Evolutionary conservation across 2,797 vertebrate species (phyloP).

Genomic region (Sphaeramia orbicularis): DNA sequence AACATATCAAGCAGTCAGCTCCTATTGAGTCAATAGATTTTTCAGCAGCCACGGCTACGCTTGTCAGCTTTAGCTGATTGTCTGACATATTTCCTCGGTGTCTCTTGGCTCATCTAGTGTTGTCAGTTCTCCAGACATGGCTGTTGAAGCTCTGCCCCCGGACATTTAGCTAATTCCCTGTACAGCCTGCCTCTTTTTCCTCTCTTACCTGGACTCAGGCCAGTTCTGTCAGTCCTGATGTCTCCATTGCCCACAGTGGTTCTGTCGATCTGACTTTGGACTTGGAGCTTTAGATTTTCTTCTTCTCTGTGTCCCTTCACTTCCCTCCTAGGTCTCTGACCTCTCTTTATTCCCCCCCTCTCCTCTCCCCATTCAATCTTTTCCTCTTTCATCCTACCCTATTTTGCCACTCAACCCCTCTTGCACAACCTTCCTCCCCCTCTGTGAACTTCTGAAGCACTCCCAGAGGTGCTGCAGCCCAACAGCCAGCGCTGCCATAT

Average conservation of each 20-base stretch:
- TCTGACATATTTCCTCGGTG: constrained; percentile 74
- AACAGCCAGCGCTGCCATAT: constrained; percentile 36
- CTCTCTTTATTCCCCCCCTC: constrained; percentile 46
- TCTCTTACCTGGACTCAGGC: constrained; percentile 63
- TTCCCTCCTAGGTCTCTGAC: constrained; percentile 46
- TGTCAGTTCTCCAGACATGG: constrained; percentile 71
- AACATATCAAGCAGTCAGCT: constrained; percentile 50
- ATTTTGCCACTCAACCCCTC: constrained; percentile 42
- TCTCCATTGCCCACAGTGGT: constrained; percentile 72
- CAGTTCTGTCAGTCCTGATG: constrained; percentile 76
- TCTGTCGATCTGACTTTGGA: constrained; percentile 54
- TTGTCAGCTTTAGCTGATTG: constrained; percentile 77
- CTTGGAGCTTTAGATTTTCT: constrained; percentile 44
- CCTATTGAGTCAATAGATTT: constrained; percentile 62
- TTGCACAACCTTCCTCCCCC: constrained; percentile 25
- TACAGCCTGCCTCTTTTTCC: constrained; percentile 49
- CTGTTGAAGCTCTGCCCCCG: constrained; percentile 70
- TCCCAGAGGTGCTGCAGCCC: constrained; percentile 45
- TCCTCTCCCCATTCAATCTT: constrained; percentile 36
- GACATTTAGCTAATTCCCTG: constrained; percentile 68
- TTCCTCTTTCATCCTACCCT: constrained; percentile 52
- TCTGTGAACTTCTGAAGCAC: constrained; percentile 51
- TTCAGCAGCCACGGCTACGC: constrained; percentile 70
- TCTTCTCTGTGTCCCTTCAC: constrained; percentile 24
- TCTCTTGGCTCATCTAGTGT: constrained; percentile 73